Evolutionary conservation across 2,797 vertebrate genomes (phyloP), one percentile per base, ranked within the genome.

Genomic region (Hybognathus amarus): DNA sequence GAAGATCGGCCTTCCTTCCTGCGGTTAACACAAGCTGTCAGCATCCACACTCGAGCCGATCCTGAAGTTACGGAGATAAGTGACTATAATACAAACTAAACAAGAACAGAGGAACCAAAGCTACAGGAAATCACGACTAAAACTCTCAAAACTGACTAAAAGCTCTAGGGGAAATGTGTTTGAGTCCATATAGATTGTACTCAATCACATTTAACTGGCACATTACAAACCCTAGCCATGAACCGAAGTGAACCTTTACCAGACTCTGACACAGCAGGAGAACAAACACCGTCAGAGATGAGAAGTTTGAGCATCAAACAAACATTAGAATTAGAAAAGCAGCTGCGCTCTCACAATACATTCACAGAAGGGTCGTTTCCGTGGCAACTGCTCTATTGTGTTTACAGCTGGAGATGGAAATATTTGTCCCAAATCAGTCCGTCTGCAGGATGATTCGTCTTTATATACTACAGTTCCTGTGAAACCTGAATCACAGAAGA

Each of bases 371-470:
- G 74, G 85, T 52, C 1, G 92, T 94, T 92, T 89, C 91, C 89
- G 89, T 77, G 77, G 91, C 69, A 88, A 92, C 93, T 52, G 86
- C 83, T 91, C 89, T 94, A 92, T 74, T 90, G 91, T 93, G 94
- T 94, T 94, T 94, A 93, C 92, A 92, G 88, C 88, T 83, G 76
- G 90, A 91, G 82, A 86, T 93, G 93, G 92, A 94, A 94, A 93
- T 92, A 93, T 93, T 92, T 90, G 90, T 88, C 83, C 92, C 90
- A 89, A 81, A 85, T 88, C 90, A 89, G 70, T 85, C 85, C 89
- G 54, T 87, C 45, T 36, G 83, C 89, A 86, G 87, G 90, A 89
- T 86, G 86, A 83, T 92, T 91, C 91, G 87, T 93, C 91, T 93
- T 91, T 83, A 71, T 54, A 75, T 79, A 66, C 82, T 84, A 80